Evolutionary conservation across 23 tunicate species (phyloP).

Genomic region (Clavelina lepadiformis): DNA sequence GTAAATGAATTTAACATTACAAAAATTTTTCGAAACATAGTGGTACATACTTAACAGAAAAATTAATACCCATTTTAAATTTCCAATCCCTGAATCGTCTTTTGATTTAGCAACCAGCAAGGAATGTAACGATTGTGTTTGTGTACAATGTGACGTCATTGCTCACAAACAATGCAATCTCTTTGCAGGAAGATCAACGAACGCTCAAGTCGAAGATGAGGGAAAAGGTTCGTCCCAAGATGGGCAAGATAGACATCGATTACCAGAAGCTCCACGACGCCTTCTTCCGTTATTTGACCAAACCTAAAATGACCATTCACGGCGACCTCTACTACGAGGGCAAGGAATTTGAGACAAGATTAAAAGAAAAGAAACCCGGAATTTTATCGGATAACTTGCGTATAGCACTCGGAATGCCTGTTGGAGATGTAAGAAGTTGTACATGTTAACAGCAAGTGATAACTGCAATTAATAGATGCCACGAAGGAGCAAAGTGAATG

Average conservation of each 20-base stretch:
- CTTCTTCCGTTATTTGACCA: slow-evolving; percentile 97
- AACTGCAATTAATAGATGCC: no score
- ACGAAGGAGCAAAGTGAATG: no score
- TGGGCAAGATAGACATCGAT: slow-evolving; percentile 99
- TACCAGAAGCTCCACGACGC: slow-evolving; percentile 99
- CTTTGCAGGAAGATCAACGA: slow-evolving; percentile 60
- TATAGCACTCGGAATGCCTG: slow-evolving; percentile 93
- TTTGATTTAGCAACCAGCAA: not conserved
- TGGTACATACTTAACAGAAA: not conserved
- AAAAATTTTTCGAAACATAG: not conserved
- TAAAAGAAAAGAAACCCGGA: slow-evolving; percentile 97
- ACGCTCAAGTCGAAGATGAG: slow-evolving; percentile 96
- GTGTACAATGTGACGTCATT: not conserved
- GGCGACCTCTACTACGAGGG: slow-evolving; percentile 99
- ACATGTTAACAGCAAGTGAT: not conserved
- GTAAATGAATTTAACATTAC: no score
- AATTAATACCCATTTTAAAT: not conserved
- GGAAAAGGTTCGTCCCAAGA: slow-evolving; percentile 95
- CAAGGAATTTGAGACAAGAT: slow-evolving; percentile 95
- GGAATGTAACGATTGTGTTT: not conserved
- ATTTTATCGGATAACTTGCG: slow-evolving; percentile 84
- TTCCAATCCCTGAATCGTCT: not conserved
- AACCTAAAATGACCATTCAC: slow-evolving; percentile 95
- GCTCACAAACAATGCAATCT: not conserved
- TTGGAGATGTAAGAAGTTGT: slow-evolving; percentile 48